Evolutionary conservation across 2,888 invertebrate species (phyloP).

Genomic region (Crossocerus cetratus): DNA sequence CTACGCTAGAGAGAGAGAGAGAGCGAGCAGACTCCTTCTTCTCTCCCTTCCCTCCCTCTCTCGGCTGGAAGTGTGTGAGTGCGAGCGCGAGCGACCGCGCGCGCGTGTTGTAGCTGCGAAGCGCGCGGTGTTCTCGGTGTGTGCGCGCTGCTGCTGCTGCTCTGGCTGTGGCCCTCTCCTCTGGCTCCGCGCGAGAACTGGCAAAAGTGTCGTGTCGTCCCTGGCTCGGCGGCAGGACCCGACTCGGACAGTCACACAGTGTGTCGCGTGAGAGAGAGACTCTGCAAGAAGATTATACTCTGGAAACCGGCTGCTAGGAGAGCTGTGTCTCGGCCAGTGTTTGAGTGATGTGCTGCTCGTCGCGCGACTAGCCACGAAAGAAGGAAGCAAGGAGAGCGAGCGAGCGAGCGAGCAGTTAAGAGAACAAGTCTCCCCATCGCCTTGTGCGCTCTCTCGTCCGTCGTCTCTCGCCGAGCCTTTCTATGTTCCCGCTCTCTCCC

Average conservation of each 20-base stretch:
- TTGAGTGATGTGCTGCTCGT: too few relatives aligned
- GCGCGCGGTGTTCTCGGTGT: slow-evolving; percentile 31
- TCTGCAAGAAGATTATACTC: background rate
- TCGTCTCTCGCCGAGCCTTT: slow-evolving; percentile 28
- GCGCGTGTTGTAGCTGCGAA: slow-evolving; percentile 36
- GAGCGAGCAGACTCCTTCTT: slow-evolving; percentile 40
- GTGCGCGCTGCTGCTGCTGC: slow-evolving; percentile 32
- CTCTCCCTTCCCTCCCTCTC: slow-evolving; percentile 42
- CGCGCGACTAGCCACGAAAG: background rate
- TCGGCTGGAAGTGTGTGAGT: slow-evolving; percentile 28
- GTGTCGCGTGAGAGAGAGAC: background rate
- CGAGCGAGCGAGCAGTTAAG: background rate
- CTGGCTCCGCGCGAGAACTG: slow-evolving; percentile 33
- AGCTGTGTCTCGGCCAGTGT: too few relatives aligned
- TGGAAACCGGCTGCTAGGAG: background rate
- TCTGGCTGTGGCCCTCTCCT: too few relatives aligned
- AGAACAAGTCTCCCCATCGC: slow-evolving; percentile 4
- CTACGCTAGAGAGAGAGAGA: slow-evolving; percentile 54
- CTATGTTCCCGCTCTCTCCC: slow-evolving; percentile 30
- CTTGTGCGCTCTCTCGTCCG: slow-evolving; percentile 11
- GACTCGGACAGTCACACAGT: slow-evolving; percentile 20
- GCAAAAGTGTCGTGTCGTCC: slow-evolving; percentile 30
- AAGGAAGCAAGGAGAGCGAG: background rate
- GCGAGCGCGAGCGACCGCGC: slow-evolving; percentile 37
- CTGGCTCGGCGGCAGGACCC: slow-evolving; percentile 47